Evolutionary conservation across 2,888 invertebrate species (phyloP).

Genomic region (Tetragnatha montana): DNA sequence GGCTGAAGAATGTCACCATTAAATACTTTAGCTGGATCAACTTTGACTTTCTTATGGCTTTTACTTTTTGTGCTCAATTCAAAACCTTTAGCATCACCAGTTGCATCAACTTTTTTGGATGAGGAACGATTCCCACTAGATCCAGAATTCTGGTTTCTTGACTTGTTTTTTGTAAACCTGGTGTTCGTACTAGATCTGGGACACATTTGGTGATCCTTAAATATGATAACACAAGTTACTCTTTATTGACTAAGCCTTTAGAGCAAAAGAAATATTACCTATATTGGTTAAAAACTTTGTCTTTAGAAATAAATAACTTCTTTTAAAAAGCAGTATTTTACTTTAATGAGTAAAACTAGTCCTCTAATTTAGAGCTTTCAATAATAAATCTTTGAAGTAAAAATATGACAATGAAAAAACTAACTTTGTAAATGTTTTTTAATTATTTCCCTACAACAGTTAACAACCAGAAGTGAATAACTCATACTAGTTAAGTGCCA

Average conservation of each 20-base stretch:
- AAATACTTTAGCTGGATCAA: constrained; percentile 65
- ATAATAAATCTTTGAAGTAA: no score
- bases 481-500: no score
- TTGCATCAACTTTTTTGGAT: constrained; percentile 25
- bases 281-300: no score
- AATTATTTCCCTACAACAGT: no score
- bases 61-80: constrained; percentile 66
- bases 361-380: no score
- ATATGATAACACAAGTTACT: neutral
- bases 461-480: no score
- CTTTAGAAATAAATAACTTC: no score
- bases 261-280: neutral
- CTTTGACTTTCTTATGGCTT: constrained; percentile 70
- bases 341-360: no score
- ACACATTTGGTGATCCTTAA: constrained; percentile 68
- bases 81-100: constrained; percentile 55
- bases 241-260: neutral
- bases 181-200: constrained; percentile 58
- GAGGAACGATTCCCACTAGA: neutral
- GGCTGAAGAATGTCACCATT: constrained; percentile 67
- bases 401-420: no score
- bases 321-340: no score
- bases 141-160: constrained; percentile 32
- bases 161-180: constrained; percentile 60
- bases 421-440: no score